A percentile compares a stretch with the other conserved stretches of the same genome.
Conservation (phyloP, 2,888 invertebrate genomes). For the Pycnomerus fuliginosus region DNA sequence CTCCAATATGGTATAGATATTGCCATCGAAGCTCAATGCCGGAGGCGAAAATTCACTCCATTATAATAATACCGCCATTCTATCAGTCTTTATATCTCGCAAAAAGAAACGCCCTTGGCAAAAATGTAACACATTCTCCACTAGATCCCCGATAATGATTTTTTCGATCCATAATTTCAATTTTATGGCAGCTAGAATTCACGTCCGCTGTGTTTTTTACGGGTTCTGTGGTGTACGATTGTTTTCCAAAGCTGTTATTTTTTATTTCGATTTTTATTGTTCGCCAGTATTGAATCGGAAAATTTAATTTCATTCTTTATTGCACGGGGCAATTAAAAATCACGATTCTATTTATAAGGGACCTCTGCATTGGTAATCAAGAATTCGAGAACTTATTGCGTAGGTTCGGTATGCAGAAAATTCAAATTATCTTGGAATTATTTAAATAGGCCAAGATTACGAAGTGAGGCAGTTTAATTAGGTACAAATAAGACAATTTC, state of each 20-base stretch:
- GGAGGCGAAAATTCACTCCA: slow-evolving; percentile 28
- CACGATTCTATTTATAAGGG: too few relatives aligned
- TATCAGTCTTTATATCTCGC: slow-evolving; percentile 29
- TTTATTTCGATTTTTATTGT: slow-evolving; percentile 16
- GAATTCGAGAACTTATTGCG: too few relatives aligned
- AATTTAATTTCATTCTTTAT: slow-evolving; percentile 14
- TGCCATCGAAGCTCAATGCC: slow-evolving; percentile 24
- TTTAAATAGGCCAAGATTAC: too few relatives aligned
- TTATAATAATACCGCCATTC: slow-evolving; percentile 30
- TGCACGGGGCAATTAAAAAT: slow-evolving; percentile 11
- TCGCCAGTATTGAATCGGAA: slow-evolving; percentile 10
- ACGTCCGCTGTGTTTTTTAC: slow-evolving; percentile 14
- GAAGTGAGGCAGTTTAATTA: too few relatives aligned
- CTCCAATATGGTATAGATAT: slow-evolving; percentile 27
- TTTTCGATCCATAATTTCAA: slow-evolving; percentile 37
- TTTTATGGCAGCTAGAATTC: slow-evolving; percentile 36
- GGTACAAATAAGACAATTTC: slow-evolving; percentile 3
- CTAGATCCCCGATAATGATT: slow-evolving; percentile 31
- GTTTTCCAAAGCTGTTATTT: slow-evolving; percentile 20
- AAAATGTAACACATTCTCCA: slow-evolving; percentile 30
- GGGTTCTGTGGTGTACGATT: slow-evolving; percentile 12
- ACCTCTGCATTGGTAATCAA: too few relatives aligned
- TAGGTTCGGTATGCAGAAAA: too few relatives aligned
- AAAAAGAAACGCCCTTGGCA: slow-evolving; percentile 24
- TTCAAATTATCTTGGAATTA: too few relatives aligned